Percentiles rank a stretch among this genome's conserved stretches.
Evolutionary conservation across 2,113 vertebrate species (phyloP).

Genomic region (Pica pica): DNA sequence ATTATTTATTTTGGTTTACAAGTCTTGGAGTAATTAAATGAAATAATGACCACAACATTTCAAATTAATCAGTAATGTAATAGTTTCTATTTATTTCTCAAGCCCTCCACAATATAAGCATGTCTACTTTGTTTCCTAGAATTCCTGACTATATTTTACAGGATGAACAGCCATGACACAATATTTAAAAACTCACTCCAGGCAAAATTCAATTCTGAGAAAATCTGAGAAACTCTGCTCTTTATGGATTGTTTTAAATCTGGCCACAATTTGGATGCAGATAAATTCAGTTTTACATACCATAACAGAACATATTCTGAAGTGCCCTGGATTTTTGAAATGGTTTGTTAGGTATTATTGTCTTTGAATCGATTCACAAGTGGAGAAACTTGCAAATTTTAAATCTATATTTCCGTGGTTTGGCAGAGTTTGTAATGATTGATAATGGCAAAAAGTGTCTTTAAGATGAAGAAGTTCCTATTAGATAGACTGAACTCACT

Average conservation of each 20-base stretch:
- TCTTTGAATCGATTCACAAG: not conserved
- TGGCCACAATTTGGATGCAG: not conserved
- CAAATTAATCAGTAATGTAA: not conserved
- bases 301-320: not conserved
- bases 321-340: not conserved
- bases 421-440: not conserved
- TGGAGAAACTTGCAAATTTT: not conserved
- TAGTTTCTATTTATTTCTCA: not conserved
- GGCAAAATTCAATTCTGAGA: not conserved
- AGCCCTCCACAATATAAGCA: not conserved
- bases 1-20: not conserved
- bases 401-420: not conserved
- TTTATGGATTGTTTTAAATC: not conserved
- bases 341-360: not conserved
- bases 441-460: not conserved
- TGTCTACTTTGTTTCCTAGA: not conserved
- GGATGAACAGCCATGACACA: not conserved
- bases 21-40: not conserved
- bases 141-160: not conserved
- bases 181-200: not conserved
- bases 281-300: not conserved
- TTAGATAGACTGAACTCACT: not conserved
- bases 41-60: not conserved
- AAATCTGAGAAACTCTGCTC: not conserved
- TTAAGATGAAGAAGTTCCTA: constrained; percentile 1